Percentiles rank a stretch among this genome's conserved stretches.
Conservation (phyloP, 2,797 vertebrate species). For the Ispidina picta region DNA sequence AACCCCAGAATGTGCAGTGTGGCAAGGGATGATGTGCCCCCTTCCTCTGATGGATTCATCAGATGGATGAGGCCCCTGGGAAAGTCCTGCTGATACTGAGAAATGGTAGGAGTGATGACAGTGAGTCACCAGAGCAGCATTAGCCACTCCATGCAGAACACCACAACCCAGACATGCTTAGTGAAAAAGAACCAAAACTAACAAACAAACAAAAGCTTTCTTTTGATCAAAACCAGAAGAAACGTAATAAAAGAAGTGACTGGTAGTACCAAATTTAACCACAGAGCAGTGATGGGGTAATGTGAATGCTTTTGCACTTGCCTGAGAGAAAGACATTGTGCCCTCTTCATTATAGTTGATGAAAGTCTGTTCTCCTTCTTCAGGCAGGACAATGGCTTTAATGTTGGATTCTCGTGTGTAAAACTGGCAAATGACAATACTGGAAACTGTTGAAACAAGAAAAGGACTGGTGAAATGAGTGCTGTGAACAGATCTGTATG, state of each 20-base stretch:
- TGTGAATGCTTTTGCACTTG: background rate
- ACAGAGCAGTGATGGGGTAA: background rate
- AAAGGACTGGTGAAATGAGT: background rate
- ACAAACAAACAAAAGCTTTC: background rate
- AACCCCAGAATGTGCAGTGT: background rate
- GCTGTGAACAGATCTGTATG: background rate
- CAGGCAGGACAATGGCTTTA: background rate
- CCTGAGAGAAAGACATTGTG: constrained; percentile 60
- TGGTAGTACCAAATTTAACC: background rate
- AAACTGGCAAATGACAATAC: background rate
- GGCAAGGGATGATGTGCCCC: background rate
- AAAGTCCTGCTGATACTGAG: background rate
- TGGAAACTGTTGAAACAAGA: background rate
- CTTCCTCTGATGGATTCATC: background rate
- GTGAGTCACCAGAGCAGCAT: background rate
- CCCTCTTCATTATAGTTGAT: constrained; percentile 85
- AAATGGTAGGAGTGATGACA: background rate
- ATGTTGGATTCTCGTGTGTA: background rate
- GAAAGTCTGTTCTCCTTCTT: constrained; percentile 82
- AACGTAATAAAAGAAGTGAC: background rate
- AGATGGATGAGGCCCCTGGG: background rate
- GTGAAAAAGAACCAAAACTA: too few species aligned
- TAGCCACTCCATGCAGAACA: background rate
- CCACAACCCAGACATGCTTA: background rate
- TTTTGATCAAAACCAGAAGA: background rate